Base-by-base conservation (phyloP, 2,113 vertebrate genomes). In the Leiothrix lutea region DNA sequence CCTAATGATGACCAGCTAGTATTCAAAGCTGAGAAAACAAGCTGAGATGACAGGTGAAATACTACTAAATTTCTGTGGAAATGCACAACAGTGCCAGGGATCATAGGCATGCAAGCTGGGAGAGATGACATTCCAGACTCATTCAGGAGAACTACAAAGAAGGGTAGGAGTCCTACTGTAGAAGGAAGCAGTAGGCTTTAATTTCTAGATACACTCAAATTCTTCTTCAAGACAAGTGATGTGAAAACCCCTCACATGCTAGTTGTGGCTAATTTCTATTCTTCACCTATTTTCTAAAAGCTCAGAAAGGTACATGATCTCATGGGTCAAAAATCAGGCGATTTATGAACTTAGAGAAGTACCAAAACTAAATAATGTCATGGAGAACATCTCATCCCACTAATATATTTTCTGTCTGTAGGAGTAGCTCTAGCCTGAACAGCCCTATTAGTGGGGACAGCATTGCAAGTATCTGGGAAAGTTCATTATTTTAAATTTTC, bases 1-100 rank as follows among this genome's bases (percentile, higher is more conserved):
- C 47, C 8, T 47, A 36, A 72, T 26, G 25, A 25, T 13, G 36
- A 93, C n/a, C 4, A 11, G 14, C 20, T 44, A 29, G 18, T 31
- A 66, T 38, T 38, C 58, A 88, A 93, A 93, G 36, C 25, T 83
- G 69, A 79, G 47, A 35, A 73, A 95, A 87, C 6, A 82, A 82
- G 22, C 42, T 26, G 65, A 72, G 28, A 36, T 26, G 45, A 72
- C 9, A 80, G 28, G 23, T 42, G 25, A 90, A 69, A 86, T 73
- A 82, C 44, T 71, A 86, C 6, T 33, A 40, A 36, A 64, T 60
- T 67, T 86, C 45, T 53, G 29, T 35, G 24, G 53, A 74, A 82
- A 60, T 40, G 24, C 61, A 35, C 29, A 47, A 1, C 33, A 21
- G 14, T 51, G 17, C 17, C 5, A 6, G 14, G 25, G 31, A 45